Percentiles rank a stretch among this genome's conserved stretches.
Conservation (phyloP, 2,888 invertebrate species). For the Eupithecia vulgata region DNA sequence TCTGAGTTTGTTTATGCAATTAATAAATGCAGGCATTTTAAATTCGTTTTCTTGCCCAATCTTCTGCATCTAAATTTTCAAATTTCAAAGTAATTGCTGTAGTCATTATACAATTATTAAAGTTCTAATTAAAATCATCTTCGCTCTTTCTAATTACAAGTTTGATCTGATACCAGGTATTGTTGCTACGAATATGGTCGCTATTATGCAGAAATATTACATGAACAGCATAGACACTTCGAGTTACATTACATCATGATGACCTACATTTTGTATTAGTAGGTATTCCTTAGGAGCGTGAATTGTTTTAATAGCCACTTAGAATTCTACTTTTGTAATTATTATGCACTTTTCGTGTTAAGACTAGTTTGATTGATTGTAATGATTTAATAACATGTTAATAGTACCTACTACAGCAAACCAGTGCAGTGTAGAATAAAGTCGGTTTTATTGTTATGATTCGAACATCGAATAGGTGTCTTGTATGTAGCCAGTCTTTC, state of each 20-base stretch:
- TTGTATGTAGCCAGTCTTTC: background rate
- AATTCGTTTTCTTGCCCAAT: slow-evolving; percentile 3
- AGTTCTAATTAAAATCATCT: slow-evolving; percentile 28
- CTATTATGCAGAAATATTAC: slow-evolving; percentile 67
- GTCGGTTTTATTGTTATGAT: background rate
- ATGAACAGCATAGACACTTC: slow-evolving; percentile 56
- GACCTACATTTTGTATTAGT: slow-evolving; percentile 63
- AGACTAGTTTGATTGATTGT: slow-evolving; percentile 26
- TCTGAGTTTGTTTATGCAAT: slow-evolving; percentile 2
- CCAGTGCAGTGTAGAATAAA: background rate
- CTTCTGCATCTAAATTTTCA: slow-evolving; percentile 16
- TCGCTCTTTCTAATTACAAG: slow-evolving; percentile 45
- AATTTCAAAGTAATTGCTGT: slow-evolving; percentile 21
- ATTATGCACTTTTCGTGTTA: slow-evolving; percentile 45
- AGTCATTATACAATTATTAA: slow-evolving; percentile 17
- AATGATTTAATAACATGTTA: slow-evolving; percentile 18
- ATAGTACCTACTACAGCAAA: background rate
- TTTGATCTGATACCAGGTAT: slow-evolving; percentile 56
- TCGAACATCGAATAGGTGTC: background rate
- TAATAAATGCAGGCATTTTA: slow-evolving; percentile 17
- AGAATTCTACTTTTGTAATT: slow-evolving; percentile 52
- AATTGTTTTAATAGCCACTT: slow-evolving; percentile 58
- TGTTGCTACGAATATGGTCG: slow-evolving; percentile 62
- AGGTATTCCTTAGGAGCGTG: slow-evolving; percentile 63
- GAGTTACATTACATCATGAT: slow-evolving; percentile 72